phyloP scores from a whole-genome alignment of 2,888 invertebrate genomes.

The Balanococcus diminutus region DNA sequence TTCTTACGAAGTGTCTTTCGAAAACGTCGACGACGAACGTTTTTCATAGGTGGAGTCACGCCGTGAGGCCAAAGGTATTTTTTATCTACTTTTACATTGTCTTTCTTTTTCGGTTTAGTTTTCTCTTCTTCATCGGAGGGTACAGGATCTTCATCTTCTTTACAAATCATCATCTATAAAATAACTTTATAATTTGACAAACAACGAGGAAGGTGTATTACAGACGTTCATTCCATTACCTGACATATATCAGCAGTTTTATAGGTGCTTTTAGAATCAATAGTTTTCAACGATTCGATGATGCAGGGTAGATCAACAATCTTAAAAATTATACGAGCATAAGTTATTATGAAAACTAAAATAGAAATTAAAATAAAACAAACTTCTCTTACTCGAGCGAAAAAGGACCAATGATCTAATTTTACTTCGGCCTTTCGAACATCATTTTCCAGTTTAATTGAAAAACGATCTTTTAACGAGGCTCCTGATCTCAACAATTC shows the following conservation, averaged over 20 bases:
- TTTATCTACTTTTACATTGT: constrained; percentile 84
- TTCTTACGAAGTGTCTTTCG: constrained; percentile 96
- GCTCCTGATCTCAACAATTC: constrained; percentile 79
- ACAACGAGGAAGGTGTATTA: constrained; percentile 25
- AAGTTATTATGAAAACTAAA: constrained; percentile 15
- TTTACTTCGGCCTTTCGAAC: constrained; percentile 87
- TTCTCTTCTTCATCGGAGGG: constrained; percentile 79
- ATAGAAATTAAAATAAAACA: not conserved
- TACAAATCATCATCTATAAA: constrained; percentile 80
- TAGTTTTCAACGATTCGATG: constrained; percentile 91
- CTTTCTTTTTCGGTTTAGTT: constrained; percentile 81
- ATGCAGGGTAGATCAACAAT: constrained; percentile 90
- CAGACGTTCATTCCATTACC: too few relatives aligned
- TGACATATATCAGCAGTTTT: constrained; percentile 97
- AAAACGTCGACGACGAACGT: constrained; percentile 89
- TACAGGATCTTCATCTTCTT: constrained; percentile 82
- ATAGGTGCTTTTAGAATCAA: constrained; percentile 95
- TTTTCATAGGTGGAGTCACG: constrained; percentile 93
- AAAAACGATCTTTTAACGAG: constrained; percentile 80
- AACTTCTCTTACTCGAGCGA: constrained; percentile 70
- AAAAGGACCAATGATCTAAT: constrained; percentile 85
- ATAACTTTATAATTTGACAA: constrained; percentile 30
- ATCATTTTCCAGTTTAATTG: constrained; percentile 85
- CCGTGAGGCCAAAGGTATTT: constrained; percentile 96
- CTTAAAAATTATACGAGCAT: constrained; percentile 60